A percentile compares a stretch with the other conserved stretches of the same genome.
phyloP scores from a whole-genome alignment of 2,888 invertebrate species.

The Torymus aiolomorphi region DNA sequence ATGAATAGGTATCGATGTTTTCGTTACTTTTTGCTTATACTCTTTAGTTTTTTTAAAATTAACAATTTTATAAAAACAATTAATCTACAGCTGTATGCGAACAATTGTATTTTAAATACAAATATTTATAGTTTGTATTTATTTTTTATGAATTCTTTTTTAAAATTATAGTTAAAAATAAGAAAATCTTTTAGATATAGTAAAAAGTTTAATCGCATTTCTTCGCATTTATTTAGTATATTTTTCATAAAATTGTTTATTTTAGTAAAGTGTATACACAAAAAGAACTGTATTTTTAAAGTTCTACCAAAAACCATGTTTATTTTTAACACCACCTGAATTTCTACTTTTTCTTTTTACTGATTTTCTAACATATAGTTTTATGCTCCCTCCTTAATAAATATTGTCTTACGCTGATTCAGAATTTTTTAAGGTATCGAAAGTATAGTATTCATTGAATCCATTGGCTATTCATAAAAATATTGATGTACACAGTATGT shows the following conservation, averaged over 20 bases:
- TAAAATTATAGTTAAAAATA: conserved; percentile 14
- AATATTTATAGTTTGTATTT: neutral
- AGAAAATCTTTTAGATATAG: neutral
- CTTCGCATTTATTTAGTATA: neutral
- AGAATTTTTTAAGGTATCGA: conserved; percentile 55
- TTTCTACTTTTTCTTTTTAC: neutral
- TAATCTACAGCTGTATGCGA: neutral
- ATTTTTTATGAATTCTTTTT: neutral
- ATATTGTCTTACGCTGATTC: conserved; percentile 55
- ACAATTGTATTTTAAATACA: neutral
- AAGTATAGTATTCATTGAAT: conserved; percentile 54
- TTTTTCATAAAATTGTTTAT: conserved; percentile 28
- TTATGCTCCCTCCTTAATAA: conserved; percentile 18
- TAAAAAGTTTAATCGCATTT: conserved; percentile 6
- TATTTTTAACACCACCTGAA: conserved; percentile 4
- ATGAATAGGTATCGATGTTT: neutral
- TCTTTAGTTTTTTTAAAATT: neutral
- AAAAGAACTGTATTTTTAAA: conserved; percentile 1
- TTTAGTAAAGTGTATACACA: neutral
- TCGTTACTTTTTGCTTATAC: conserved; percentile 8
- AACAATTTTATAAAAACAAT: conserved; percentile 20
- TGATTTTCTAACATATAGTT: no score
- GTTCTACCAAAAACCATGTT: neutral
- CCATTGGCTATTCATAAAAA: conserved; percentile 55
- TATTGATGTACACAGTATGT: conserved; percentile 45